Evolutionary conservation across 1,140 invertebrate genomes (phyloP), one percentile per base, ranked within the genome.

Genomic region (Thaumetopoea pityocampa): DNA sequence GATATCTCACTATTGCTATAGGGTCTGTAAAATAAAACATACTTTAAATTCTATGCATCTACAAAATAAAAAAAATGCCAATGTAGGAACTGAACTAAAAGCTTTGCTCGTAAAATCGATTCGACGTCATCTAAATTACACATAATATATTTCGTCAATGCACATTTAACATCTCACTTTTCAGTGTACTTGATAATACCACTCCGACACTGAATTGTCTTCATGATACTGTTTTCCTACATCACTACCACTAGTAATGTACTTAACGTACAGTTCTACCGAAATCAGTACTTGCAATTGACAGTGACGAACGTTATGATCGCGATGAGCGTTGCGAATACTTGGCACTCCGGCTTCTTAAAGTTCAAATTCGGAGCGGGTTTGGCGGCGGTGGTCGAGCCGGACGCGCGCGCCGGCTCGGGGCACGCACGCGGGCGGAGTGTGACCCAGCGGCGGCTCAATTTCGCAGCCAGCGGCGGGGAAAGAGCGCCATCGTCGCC

Each of bases 401-500:
- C 78, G 71, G 14, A 76, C 76, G 38, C 67, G 65, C 8, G 70
- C 67, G 35, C 64, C 67, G 16, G 76, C 57, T 26, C 67, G 66
- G 10, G 64, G 67, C 45, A 64, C 53, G 50, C 66, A 63, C 44
- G 63, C 85, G 15, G 82, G 72, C 54, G 78, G 77, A 30, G 58
- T 77, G 46, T 72, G 71, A 43, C 65, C 69, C 56, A 82, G 63
- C 41, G 85, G 79, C 34, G 81, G 83, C 49, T 87, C 86, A 53
- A 76, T 67, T 68, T 87, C 86, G 62, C 85, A 85, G 48, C 73
- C 76, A 19, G 67, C 71, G 10, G 74, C 62, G 43, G 80, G 77
- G 46, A 80, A 81, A 27, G 80, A 81, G 49, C 87, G 85, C 71
- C 87, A 86, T 46, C 87, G 87, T 70, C 86, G 85, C 60, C 83